These are phyloP conservation scores for Euzophera pinguis DNA, from an alignment of 2,888 invertebrate genomes.

Conservation along the genomic window DNA sequence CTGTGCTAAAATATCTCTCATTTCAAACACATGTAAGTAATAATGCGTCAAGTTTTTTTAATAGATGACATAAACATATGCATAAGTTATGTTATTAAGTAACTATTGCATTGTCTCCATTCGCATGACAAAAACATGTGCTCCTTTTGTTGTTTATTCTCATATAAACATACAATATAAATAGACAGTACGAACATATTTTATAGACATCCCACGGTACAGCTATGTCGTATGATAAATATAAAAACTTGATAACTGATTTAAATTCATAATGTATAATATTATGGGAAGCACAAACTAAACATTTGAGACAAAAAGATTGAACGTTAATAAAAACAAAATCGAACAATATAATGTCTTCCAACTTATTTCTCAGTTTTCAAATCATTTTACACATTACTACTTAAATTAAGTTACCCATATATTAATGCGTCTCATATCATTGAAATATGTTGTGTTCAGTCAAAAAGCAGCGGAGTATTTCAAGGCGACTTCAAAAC, in stretches of 20 bases:
- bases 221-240: no score
- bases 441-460: conserved; percentile 13
- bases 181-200: neutral
- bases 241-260: no score
- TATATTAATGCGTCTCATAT: neutral
- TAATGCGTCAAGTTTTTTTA: no score
- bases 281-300: no score
- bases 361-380: no score
- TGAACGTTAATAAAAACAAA: no score
- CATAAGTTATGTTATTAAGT: no score
- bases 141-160: neutral
- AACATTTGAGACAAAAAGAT: no score
- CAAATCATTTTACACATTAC: neutral
- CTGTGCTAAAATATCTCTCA: neutral
- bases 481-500: conserved; percentile 54
- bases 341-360: no score
- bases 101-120: neutral
- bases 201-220: neutral
- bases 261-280: no score
- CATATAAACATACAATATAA: neutral
- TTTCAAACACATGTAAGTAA: neutral
- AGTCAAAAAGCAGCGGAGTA: conserved; percentile 43
- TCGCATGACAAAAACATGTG: neutral
- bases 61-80: no score
- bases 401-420: neutral